These are phyloP conservation scores for Sebastolobus alascanus DNA, from an alignment of 2,797 vertebrate species.

Conservation along the genomic window DNA sequence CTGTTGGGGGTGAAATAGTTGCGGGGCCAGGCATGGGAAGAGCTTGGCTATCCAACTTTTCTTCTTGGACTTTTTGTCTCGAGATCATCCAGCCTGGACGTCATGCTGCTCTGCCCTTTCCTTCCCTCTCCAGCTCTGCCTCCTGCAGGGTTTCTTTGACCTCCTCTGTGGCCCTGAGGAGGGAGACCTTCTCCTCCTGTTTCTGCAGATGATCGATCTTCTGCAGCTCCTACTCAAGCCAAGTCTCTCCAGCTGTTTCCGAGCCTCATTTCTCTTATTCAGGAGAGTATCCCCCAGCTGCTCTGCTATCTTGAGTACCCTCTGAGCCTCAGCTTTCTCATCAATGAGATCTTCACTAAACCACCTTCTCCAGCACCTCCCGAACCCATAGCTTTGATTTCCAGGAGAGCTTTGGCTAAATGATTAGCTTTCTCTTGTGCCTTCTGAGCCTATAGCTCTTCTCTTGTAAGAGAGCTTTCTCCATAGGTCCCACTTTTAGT, in stretches of 20 bases:
- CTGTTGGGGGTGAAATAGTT: not conserved
- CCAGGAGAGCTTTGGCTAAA: conserved; percentile 4
- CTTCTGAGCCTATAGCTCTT: conserved; percentile 10
- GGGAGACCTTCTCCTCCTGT: conserved; percentile 18
- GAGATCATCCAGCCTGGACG: conserved; percentile 10
- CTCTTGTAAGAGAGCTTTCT: not conserved
- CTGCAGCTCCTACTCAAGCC: conserved; percentile 27
- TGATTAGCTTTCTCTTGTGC: conserved; percentile 22
- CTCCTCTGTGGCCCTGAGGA: conserved; percentile 19
- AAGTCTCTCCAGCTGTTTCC: conserved; percentile 39
- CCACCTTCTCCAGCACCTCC: conserved; percentile 31
- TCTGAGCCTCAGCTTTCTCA: conserved; percentile 30
- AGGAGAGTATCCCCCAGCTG: conserved; percentile 22
- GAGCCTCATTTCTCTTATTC: conserved; percentile 25
- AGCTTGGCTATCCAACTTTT: conserved; percentile 19
- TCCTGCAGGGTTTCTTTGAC: conserved; percentile 27
- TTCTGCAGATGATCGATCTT: conserved; percentile 48
- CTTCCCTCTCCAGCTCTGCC: not conserved
- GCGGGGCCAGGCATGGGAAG: conserved; percentile 6
- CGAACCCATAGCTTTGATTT: conserved; percentile 32
- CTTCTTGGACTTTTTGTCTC: conserved; percentile 22
- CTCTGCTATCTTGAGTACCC: conserved; percentile 12
- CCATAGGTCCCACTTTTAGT: not conserved
- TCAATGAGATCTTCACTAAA: conserved; percentile 33
- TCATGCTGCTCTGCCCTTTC: conserved; percentile 18